Base-by-base conservation (phyloP, 2,888 invertebrate genomes). In the Platynereis dumerilii region DNA sequence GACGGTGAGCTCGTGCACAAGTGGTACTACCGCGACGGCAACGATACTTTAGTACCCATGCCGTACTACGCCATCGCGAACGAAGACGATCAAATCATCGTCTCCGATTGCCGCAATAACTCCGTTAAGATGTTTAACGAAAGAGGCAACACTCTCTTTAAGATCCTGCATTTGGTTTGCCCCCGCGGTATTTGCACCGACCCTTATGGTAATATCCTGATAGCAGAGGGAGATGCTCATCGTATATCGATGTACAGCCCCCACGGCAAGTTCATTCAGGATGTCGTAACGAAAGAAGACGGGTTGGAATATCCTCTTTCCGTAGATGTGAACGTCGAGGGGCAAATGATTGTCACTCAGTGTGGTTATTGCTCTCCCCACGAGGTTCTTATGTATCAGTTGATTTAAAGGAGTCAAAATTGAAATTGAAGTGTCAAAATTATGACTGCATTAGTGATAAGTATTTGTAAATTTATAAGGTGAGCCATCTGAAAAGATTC, bases 181-280 rank as follows among this genome's bases (percentile, higher is more conserved):
- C 70, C 70, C 12, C 39, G 70, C 2, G 70, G 70, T 20, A 42
- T 70, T 7, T 59, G 57, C 52, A 59, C 67, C 12, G 70, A 70
- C 61, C 64, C 58, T 17, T 48, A 58, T 56, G 70, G 69, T 27
- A 69, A 69, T 39, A 69, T 70, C 42, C 28, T 67, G 24, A 59
- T 70, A 12, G 69, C 66, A 12, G 69, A 70, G 22, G 60, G 66
- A 1, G 70, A 70, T 54, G 57, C 45, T 3, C 70, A 70, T 42
- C 45, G 68, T 0, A 53, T 70, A 5, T 53, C 66, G 10, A 59
- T 70, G 55, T 70, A 66, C 57, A 58, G 34, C 42, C 68, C 69
- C 5, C 60, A 64, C 48, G 70, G 70, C 10, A 70, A 70, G 45
- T 65, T 65, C 27, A 24, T 70, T 2, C 64, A 61, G 52, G 28